Base-by-base conservation (phyloP, 2,113 vertebrate genomes). In the Xenopus borealis region DNA sequence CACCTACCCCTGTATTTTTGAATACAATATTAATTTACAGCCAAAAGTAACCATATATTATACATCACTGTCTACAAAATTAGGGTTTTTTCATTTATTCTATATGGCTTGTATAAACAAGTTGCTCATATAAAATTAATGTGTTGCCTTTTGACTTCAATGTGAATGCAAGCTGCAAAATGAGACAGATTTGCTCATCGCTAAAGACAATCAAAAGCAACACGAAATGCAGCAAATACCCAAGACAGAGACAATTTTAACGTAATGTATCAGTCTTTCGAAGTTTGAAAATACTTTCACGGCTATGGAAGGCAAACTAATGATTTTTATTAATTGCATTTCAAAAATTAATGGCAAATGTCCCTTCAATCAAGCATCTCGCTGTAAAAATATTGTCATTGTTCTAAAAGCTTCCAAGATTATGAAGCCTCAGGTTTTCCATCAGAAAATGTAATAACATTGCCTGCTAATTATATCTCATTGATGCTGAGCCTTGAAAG, bases 301-400 rank as follows among this genome's bases (percentile, higher is more conserved):
- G 47, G 33, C 8, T 2, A 40, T 6, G 5, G 33, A 40, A 6
- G 33, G 63, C 63, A 66, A 14, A 18, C 17, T 66, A 66, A 66
- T 66, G n/a, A 66, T 19, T 66, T 64, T 46, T 46, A 66, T 47
- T 66, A 66, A 46, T 47, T 12, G 63, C 9, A 46, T 46, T 45
- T 45, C 45, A 6, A 11, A 66, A 66, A 66, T 45, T 66, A 66
- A 66, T 33, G 13, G 33, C 20, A 64, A 40, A 64, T 66, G n/a
- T 13, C n/a, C 44, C 63, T 66, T 66, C 63, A 66, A 19, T 66
- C 63, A 66, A 66, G 63, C 16, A 40, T n/a, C 10, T 17, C 45
- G 63, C 27, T 46, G 40, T 66, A 66, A 46, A 66, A 46, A 66
- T 9, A 40, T 40, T 66, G 33, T 10, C 44, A 46, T 66, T 66